A percentile compares a stretch with the other conserved stretches of the same genome.
Evolutionary conservation across 2,797 vertebrate species (phyloP).

Genomic region (Hyperoplus lanceolatus): DNA sequence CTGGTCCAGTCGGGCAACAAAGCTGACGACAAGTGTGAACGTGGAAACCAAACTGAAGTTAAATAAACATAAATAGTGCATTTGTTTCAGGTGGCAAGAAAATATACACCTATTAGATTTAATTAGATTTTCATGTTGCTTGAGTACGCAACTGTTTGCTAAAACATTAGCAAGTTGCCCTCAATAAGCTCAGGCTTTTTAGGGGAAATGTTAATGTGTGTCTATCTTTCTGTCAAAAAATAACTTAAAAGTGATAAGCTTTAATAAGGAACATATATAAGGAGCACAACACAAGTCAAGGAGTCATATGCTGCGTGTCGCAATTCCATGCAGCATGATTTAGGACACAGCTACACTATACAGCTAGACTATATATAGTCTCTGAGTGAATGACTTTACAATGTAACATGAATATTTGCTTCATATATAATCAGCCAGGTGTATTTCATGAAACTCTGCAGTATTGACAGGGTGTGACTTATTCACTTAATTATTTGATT

Average conservation of each 20-base stretch:
- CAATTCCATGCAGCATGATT: background rate
- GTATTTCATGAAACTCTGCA: background rate
- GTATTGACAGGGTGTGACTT: background rate
- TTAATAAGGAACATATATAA: background rate
- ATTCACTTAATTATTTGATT: background rate
- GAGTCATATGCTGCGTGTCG: background rate
- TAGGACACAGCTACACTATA: background rate
- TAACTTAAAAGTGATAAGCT: background rate
- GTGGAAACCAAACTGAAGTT: background rate
- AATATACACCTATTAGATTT: background rate
- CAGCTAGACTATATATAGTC: too few species aligned
- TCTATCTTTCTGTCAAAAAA: background rate
- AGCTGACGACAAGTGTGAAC: background rate
- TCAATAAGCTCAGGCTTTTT: background rate
- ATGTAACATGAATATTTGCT: background rate
- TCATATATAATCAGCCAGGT: background rate
- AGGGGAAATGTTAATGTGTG: background rate
- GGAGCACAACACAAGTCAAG: background rate
- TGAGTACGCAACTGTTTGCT: background rate
- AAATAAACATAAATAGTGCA: background rate
- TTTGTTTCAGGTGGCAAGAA: background rate
- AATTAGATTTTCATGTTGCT: background rate
- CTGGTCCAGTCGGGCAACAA: background rate
- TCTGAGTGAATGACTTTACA: background rate
- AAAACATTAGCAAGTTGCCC: background rate